Percentiles rank a stretch among this genome's conserved stretches.
Evolutionary conservation across 2,888 invertebrate species (phyloP).

Genomic region (Acleris laterana): DNA sequence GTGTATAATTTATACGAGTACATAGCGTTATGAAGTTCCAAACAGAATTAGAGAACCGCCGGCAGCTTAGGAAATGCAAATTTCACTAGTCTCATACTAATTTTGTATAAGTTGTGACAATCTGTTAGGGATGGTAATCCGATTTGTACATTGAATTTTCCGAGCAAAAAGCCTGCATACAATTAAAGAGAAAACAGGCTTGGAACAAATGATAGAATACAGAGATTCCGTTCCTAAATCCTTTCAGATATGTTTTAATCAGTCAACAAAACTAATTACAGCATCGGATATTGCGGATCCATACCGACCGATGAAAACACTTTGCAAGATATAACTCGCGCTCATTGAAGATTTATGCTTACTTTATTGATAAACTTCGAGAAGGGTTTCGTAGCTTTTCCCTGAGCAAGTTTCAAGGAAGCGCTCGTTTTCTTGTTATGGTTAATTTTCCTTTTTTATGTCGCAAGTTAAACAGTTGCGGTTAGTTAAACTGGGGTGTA

Average conservation of each 20-base stretch:
- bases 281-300: slow-evolving; percentile 32
- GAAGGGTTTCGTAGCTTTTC: slow-evolving; percentile 49
- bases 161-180: not conserved
- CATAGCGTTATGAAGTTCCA: slow-evolving; percentile 10
- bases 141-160: slow-evolving; percentile 10
- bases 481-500: slow-evolving; percentile 35
- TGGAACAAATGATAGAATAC: slow-evolving; percentile 24
- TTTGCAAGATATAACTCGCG: slow-evolving; percentile 41
- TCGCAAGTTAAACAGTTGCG: slow-evolving; percentile 58
- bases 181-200: slow-evolving; percentile 8
- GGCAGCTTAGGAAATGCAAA: slow-evolving; percentile 23
- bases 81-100: slow-evolving; percentile 19
- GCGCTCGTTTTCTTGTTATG: slow-evolving; percentile 61
- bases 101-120: slow-evolving; percentile 24
- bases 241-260: slow-evolving; percentile 32
- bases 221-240: slow-evolving; percentile 21
- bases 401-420: slow-evolving; percentile 49
- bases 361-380: slow-evolving; percentile 56
- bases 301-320: slow-evolving; percentile 39
- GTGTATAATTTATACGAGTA: too few relatives aligned
- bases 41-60: slow-evolving; percentile 22
- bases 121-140: slow-evolving; percentile 8
- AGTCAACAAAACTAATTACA: slow-evolving; percentile 33
- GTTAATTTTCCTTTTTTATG: slow-evolving; percentile 65
- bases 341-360: slow-evolving; percentile 44